A percentile compares a stretch with the other conserved stretches of the same genome.
Conservation (phyloP, 2,888 invertebrate genomes). For the Rhingia campestris region DNA sequence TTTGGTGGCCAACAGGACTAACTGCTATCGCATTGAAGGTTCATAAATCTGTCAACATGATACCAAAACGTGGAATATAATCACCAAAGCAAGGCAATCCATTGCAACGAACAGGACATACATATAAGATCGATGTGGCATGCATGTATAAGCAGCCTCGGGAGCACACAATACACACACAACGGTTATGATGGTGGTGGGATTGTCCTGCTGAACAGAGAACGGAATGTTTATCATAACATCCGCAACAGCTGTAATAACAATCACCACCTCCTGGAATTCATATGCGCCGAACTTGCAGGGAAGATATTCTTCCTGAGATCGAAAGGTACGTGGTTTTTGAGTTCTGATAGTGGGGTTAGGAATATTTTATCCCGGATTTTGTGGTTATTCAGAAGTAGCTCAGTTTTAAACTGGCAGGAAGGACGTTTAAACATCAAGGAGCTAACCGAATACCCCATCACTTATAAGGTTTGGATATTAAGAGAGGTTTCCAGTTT, state of each 20-base stretch:
- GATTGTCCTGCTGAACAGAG: slow-evolving; percentile 3
- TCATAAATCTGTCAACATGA: slow-evolving; percentile 71
- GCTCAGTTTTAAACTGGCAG: too few relatives aligned
- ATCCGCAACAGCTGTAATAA: slow-evolving; percentile 58
- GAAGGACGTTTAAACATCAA: too few relatives aligned
- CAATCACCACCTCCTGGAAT: slow-evolving; percentile 2
- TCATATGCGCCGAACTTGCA: background rate
- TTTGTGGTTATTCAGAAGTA: background rate
- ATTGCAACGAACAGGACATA: background rate
- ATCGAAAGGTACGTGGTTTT: background rate
- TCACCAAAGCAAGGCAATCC: slow-evolving; percentile 23
- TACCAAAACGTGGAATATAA: slow-evolving; percentile 49
- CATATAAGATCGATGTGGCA: background rate
- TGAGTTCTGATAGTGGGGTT: background rate
- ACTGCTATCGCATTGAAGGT: slow-evolving; percentile 59
- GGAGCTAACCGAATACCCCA: too few relatives aligned
- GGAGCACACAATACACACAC: background rate
- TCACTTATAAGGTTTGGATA: too few relatives aligned
- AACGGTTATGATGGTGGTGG: background rate
- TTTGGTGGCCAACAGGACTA: slow-evolving; percentile 21
- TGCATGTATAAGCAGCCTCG: background rate
- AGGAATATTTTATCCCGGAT: too few relatives aligned
- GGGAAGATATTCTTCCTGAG: background rate
- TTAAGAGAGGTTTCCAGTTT: too few relatives aligned
- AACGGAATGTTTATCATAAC: slow-evolving; percentile 42